These are phyloP conservation scores for Phymatocera aterrima DNA, from an alignment of 2,888 invertebrate species.

Conservation along the genomic window DNA sequence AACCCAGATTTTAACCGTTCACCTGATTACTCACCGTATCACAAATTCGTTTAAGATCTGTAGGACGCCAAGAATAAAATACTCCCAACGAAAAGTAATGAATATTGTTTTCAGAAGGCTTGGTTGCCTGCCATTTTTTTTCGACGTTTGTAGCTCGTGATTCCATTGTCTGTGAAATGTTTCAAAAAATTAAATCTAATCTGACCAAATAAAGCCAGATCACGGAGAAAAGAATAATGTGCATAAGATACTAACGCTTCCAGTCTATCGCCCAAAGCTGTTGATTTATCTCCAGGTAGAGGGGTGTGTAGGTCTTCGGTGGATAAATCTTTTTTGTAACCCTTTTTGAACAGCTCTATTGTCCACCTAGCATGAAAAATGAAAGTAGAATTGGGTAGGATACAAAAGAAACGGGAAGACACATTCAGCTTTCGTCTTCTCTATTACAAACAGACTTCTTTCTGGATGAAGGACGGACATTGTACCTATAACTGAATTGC, in stretches of 20 bases:
- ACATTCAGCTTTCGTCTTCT: no score
- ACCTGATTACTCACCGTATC: slow-evolving; percentile 60
- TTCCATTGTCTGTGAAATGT: slow-evolving; percentile 74
- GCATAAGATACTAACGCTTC: slow-evolving; percentile 80
- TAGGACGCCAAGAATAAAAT: slow-evolving; percentile 72
- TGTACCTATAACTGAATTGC: no score
- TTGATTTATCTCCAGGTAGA: slow-evolving; percentile 82
- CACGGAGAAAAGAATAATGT: neutral
- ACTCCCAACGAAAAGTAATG: slow-evolving; percentile 74
- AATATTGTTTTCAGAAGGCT: slow-evolving; percentile 74
- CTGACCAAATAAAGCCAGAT: neutral
- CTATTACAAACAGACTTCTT: no score
- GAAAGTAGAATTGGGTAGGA: neutral
- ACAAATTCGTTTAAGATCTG: slow-evolving; percentile 73
- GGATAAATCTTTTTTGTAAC: slow-evolving; percentile 84
- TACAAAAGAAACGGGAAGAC: no score
- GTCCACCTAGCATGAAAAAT: slow-evolving; percentile 81
- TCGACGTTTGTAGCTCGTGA: slow-evolving; percentile 72
- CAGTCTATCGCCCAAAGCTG: slow-evolving; percentile 81
- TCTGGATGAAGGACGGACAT: no score
- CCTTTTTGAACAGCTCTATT: slow-evolving; percentile 85
- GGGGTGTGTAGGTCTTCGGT: slow-evolving; percentile 86
- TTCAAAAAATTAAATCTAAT: neutral
- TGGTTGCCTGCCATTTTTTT: slow-evolving; percentile 67
- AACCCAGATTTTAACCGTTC: no score